Evolutionary conservation across 2,888 invertebrate species (phyloP).

Genomic region (Rhogogaster chlorosoma): DNA sequence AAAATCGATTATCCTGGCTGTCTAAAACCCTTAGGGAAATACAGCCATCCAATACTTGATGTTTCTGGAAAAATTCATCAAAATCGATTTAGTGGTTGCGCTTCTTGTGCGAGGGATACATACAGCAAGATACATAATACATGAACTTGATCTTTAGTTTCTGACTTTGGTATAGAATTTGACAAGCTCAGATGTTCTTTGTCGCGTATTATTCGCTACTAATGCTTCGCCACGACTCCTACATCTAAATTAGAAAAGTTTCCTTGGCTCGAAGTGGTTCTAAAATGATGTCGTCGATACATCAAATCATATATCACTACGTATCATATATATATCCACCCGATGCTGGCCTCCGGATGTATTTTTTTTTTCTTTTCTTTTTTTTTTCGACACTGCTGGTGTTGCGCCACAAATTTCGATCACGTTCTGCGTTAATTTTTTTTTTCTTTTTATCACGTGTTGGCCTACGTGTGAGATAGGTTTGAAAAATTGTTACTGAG

Average conservation of each 20-base stretch:
- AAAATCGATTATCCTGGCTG: conserved; percentile 32
- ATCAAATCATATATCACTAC: not conserved
- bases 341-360: not conserved
- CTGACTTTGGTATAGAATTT: conserved; percentile 15
- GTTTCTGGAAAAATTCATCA: conserved; percentile 33
- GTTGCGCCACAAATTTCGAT: not conserved
- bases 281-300: conserved; percentile 16
- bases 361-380: not conserved
- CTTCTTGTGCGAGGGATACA: not conserved
- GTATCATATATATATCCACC: not conserved
- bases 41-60: conserved; percentile 8
- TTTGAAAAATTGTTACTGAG: not conserved
- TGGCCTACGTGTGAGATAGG: not conserved
- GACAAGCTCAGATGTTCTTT: conserved; percentile 9
- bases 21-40: conserved; percentile 31
- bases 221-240: not conserved
- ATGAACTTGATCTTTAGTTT: conserved; percentile 22
- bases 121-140: conserved; percentile 2
- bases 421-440: not conserved
- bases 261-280: not conserved
- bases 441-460: not conserved
- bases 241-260: conserved; percentile 25
- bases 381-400: not conserved
- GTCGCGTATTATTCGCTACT: conserved; percentile 9
- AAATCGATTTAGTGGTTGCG: conserved; percentile 5